Conservation (phyloP, 2,888 invertebrate genomes). For the Augiades crinisus region DNA sequence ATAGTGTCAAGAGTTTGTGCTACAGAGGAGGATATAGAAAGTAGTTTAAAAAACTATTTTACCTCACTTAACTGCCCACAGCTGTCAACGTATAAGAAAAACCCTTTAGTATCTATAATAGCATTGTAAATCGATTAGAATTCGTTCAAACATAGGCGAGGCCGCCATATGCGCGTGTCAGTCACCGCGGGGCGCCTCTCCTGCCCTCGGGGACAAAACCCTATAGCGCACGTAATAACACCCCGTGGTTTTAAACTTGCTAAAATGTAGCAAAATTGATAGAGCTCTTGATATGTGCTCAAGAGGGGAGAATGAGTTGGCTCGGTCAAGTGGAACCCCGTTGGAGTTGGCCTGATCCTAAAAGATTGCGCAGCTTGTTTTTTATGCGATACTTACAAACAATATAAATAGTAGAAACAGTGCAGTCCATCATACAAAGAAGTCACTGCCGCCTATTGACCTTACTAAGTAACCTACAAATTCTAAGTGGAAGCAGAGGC, state of each 20-base stretch:
- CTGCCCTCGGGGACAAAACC: conserved; percentile 10
- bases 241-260: conserved; percentile 61
- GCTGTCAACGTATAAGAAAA: conserved; percentile 21
- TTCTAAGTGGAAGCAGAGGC: too few relatives aligned
- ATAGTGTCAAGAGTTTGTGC: too few relatives aligned
- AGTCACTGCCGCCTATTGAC: too few relatives aligned
- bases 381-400: not conserved
- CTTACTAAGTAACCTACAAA: too few relatives aligned
- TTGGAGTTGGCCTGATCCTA: conserved; percentile 6
- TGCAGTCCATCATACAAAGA: too few relatives aligned
- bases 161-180: conserved; percentile 58
- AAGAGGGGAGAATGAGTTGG: conserved; percentile 26
- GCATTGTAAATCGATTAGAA: conserved; percentile 39
- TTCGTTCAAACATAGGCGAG: conserved; percentile 37
- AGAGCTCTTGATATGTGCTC: conserved; percentile 32
- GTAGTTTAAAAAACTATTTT: not conserved
- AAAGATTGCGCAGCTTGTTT: conserved; percentile 1
- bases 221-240: conserved; percentile 44
- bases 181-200: conserved; percentile 46
- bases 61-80: conserved; percentile 11
- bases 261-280: conserved; percentile 45
- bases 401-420: too few relatives aligned
- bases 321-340: conserved; percentile 11
- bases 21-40: too few relatives aligned
- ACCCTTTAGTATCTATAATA: conserved; percentile 18